Evolutionary conservation across 1,140 invertebrate genomes (phyloP), one percentile per base, ranked within the genome.

Genomic region (Alviniconcha marisindica): DNA sequence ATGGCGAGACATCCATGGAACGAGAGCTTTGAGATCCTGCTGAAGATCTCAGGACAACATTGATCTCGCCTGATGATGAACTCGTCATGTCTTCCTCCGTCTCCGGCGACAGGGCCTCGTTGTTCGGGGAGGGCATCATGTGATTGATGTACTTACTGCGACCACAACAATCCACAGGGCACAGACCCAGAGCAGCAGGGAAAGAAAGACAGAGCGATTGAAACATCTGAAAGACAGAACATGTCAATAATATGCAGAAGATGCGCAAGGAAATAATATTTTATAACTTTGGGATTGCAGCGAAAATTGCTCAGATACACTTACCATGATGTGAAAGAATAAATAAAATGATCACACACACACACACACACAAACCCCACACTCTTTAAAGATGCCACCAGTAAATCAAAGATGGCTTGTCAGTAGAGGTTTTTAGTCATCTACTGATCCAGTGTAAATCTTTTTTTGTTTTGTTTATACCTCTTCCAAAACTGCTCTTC

Each of bases 61-160:
- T 73, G 74, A 80, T 74, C 28, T 84, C 83, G n/a, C 38, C 66
- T 7, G 85, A 83, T 10, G 83, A 82, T 14, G 79, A 69, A 42
- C 38, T 77, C 21, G 56, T 51, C 2, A 3, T 63, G 31, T 81
- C 77, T 24, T 88, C 87, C 14, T 83, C 83, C 2, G 84, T 42
- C 21, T 86, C 86, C 21, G 83, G 74, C 15, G 74, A 74, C 5
- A 28, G 54, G 42, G 36, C 77, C 18, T 88, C 84, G 21, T 77
- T 63, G 44, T 81, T 85, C 0, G 88, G 88, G 21, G 89, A 90
- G 15, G 88, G 88, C 42, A 88, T 84, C 40, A 87, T 82, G 69
- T 88, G 83, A 48, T 89, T 89, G 54, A 86, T 84, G 71, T 88
- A 88, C 84, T 89, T 89, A 86, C 89, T 90, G 87, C 76, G 40